Evolutionary conservation across 2,888 invertebrate species (phyloP).

Genomic region (Leucoma salicis): DNA sequence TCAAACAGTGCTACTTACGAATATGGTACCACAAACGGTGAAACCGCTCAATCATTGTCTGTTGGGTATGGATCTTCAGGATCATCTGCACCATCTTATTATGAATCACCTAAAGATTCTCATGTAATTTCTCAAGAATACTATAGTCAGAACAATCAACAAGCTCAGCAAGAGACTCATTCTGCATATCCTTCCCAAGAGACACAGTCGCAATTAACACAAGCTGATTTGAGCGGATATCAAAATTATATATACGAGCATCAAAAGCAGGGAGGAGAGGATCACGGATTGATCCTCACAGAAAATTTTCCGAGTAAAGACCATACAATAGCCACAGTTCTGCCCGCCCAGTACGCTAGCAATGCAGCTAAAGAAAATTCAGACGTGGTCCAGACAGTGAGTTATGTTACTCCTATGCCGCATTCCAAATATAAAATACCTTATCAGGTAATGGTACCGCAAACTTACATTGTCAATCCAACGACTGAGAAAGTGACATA

Average conservation of each 20-base stretch:
- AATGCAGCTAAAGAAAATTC: slow-evolving; percentile 31
- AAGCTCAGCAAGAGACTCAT: slow-evolving; percentile 44
- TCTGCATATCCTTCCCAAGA: slow-evolving; percentile 46
- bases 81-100: slow-evolving; percentile 28
- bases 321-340: slow-evolving; percentile 81
- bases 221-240: slow-evolving; percentile 38
- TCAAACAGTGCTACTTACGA: slow-evolving; percentile 30
- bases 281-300: slow-evolving; percentile 59
- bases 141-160: slow-evolving; percentile 39
- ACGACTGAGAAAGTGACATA: slow-evolving; percentile 65
- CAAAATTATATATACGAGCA: slow-evolving; percentile 60
- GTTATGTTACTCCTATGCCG: slow-evolving; percentile 71
- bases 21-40: slow-evolving; percentile 30
- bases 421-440: slow-evolving; percentile 64
- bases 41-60: slow-evolving; percentile 25
- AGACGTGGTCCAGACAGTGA: slow-evolving; percentile 58
- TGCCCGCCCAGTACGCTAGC: slow-evolving; percentile 55
- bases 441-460: slow-evolving; percentile 71
- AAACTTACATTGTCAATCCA: slow-evolving; percentile 58
- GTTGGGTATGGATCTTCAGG: slow-evolving; percentile 21
- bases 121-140: slow-evolving; percentile 39
- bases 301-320: slow-evolving; percentile 83
- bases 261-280: slow-evolving; percentile 42
- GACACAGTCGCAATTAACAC: slow-evolving; percentile 42
- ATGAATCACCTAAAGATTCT: slow-evolving; percentile 21